These are phyloP conservation scores for Luscinia luscinia DNA, from an alignment of 2,797 vertebrate species.

Conservation along the genomic window DNA sequence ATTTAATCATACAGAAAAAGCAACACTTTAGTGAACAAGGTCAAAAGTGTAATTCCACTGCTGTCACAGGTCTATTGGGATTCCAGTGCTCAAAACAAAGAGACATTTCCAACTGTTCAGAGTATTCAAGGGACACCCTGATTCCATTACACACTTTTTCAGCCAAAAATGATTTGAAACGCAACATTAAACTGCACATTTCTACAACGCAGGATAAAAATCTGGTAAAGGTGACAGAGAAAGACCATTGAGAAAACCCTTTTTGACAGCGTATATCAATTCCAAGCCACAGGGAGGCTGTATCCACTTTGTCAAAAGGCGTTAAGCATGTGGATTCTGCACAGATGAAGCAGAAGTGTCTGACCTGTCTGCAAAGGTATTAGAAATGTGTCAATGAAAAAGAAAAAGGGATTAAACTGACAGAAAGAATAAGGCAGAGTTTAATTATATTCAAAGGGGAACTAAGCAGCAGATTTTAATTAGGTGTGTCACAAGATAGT, in stretches of 20 bases:
- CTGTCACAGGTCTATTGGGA: constrained; percentile 41
- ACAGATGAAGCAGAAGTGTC: constrained; percentile 3
- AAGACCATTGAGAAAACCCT: constrained; percentile 59
- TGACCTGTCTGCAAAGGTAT: constrained; percentile 42
- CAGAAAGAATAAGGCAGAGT: constrained; percentile 16
- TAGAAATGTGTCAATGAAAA: constrained; percentile 59
- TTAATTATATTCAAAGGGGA: constrained; percentile 42
- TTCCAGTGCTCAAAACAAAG: constrained; percentile 52
- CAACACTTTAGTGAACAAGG: constrained; percentile 51
- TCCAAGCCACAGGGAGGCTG: constrained; percentile 50
- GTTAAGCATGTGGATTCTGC: constrained; percentile 25
- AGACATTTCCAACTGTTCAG: constrained; percentile 35
- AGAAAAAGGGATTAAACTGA: constrained; percentile 61
- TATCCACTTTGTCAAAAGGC: constrained; percentile 58
- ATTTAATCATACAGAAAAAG: constrained; percentile 59
- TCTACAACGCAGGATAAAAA: constrained; percentile 66
- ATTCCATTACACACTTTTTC: constrained; percentile 72
- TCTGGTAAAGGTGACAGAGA: constrained; percentile 70
- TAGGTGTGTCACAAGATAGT: constrained; percentile 63
- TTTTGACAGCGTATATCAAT: constrained; percentile 69
- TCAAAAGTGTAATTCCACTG: constrained; percentile 55
- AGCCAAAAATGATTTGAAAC: constrained; percentile 69
- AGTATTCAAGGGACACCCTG: constrained; percentile 63
- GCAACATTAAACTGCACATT: constrained; percentile 71
- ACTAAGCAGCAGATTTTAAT: constrained; percentile 63